Base-by-base conservation (phyloP, 2,888 invertebrate species). In the Drosophila mercatorum region DNA sequence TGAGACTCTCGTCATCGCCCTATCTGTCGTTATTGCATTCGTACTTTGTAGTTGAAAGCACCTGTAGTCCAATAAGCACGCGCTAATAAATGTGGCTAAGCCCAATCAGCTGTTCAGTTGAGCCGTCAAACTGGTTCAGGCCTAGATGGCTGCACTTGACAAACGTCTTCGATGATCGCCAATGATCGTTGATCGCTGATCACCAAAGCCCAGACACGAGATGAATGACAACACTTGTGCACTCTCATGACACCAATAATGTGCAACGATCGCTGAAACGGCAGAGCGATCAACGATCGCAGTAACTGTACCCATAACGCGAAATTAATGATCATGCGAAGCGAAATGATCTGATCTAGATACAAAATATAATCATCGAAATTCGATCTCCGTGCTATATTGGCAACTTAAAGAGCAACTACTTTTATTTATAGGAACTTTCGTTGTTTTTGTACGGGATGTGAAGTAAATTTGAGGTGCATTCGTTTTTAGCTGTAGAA, bases 111-210 rank as follows among this genome's bases (percentile, higher is more conserved):
- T 69, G 76, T 75, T 76, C 62, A 65, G 36, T 26, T 8, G 38
- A 75, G 57, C 44, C 57, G 74, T 81, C 68, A 69, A 83, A 83
- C 81, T 71, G 72, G 84, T 83, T 82, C 69, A 68, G 66, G 66
- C 70, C 74, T 66, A 72, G 64, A 72, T 68, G 72, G 72, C 53
- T 82, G 84, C 57, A 74, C 66, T 76, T 79, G 76, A 76, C 73
- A 76, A 70, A 70, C 75, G 63, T 75, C 58, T 53, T 61, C 63
- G 61, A 60, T 75, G 75, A 75, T 49, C 31, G 17, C 38, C 22
- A 44, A 14, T 36, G 65, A 71, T 58, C 46, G 55, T 7, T 7
- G 49, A 31, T 51, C 51, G 47, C 43, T 62, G 60, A 58, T 52
- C 44, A 47, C 49, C 44, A n/a, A 38, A 52, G 56, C 46, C 61